Base-by-base conservation (phyloP, 2,797 vertebrate species). In the Mus spretus region DNA sequence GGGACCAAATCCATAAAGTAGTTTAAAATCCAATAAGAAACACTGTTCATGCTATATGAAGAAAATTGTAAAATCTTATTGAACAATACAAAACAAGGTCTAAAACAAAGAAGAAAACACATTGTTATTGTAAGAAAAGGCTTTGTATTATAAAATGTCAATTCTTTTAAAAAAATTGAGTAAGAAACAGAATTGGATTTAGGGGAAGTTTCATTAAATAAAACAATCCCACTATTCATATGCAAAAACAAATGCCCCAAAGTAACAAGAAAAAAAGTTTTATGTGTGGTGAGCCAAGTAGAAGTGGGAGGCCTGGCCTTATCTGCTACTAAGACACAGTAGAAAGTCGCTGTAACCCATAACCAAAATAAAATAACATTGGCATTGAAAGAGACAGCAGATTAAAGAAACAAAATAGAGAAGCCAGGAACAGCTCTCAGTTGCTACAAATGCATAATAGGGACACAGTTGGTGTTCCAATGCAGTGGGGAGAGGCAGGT, bases 161-260 rank as follows among this genome's bases (percentile, higher is more conserved):
- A 19, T 61, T 63, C 47, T 81, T 55, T 75, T 40, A 26, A 47
- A 67, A 90, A 40, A 92, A 94, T 72, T 44, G 77, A 78, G 53
- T 65, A 61, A 17, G 34, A 75, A 86, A 80, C 26, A 37, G 15
- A 93, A 72, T 61, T 63, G 19, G 17, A 67, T 75, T 75, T 90
- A 65, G 57, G 31, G n/a, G 10, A 79, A 78, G 67, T 11, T 91
- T 84, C 9, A 13, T 70, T 93, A 34, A 87, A 89, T 91, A 78
- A 91, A 57, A 28, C 78, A 67, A 90, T 55, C 28, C 63, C 83
- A 59, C 87, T 82, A 15, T 93, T 91, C 3, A n/a, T 19, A 61
- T 53, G 63, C 40, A 92, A 94, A 95, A 94, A 57, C 75, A 81
- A 94, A 75, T 90, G 26, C 15, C 13, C 50, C 63, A 67, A 82